Evolutionary conservation across 2,888 invertebrate genomes (phyloP).

Genomic region (Tineola bisselliella): DNA sequence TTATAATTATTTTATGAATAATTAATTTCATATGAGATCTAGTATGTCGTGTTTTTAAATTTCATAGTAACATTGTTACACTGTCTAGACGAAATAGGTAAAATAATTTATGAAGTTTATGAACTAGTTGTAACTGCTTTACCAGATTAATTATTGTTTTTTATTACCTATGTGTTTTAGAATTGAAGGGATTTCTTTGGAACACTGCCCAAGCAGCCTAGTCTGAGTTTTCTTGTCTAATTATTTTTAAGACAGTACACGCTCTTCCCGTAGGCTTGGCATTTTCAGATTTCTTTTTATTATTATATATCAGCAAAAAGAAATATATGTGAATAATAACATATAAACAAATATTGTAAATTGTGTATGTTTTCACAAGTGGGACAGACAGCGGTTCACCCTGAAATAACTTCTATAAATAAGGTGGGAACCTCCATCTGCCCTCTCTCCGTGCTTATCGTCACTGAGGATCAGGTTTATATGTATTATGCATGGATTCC

Average conservation of each 20-base stretch:
- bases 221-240: too few species aligned
- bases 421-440: conserved; percentile 34
- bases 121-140: too few species aligned
- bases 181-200: too few species aligned
- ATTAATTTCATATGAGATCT: background rate
- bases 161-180: too few species aligned
- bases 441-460: conserved; percentile 8
- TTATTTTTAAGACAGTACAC: too few species aligned
- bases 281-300: too few species aligned
- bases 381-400: conserved; percentile 26
- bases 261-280: too few species aligned
- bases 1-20: background rate
- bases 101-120: too few species aligned
- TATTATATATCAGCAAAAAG: background rate
- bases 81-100: too few species aligned
- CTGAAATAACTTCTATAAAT: conserved; percentile 38
- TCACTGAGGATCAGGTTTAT: conserved; percentile 24
- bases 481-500: conserved; percentile 54
- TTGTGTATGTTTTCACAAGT: background rate
- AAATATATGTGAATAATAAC: background rate
- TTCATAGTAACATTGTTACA: too few species aligned
- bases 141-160: too few species aligned
- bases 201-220: too few species aligned
- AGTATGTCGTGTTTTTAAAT: background rate
- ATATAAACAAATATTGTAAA: background rate